Evolutionary conservation across 2,113 vertebrate genomes (phyloP).

Genomic region (Typhlomys cinereus): DNA sequence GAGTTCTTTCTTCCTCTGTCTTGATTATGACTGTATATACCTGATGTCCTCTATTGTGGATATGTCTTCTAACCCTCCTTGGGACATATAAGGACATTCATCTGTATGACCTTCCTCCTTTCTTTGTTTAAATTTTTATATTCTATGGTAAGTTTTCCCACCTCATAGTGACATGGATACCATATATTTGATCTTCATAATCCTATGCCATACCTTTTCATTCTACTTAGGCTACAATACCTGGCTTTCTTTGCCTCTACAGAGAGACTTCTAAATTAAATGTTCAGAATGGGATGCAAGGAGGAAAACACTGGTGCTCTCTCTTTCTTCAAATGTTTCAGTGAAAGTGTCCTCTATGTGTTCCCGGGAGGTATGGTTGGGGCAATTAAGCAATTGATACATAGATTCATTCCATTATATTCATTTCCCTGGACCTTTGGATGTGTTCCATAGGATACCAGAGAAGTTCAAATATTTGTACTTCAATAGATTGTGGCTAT

Average conservation of each 20-base stretch:
- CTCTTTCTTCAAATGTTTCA: not conserved
- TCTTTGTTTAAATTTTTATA: not conserved
- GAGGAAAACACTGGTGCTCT: not conserved
- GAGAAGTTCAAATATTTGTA: conserved; percentile 29
- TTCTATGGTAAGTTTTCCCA: not conserved
- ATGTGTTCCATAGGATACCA: not conserved
- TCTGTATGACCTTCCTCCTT: not conserved
- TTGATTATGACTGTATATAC: not conserved
- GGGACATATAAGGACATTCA: not conserved
- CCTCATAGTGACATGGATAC: not conserved
- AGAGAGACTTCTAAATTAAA: conserved; percentile 1
- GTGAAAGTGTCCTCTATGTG: not conserved
- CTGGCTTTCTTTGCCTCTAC: not conserved
- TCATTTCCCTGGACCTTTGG: not conserved
- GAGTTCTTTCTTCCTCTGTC: not conserved
- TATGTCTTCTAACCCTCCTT: not conserved
- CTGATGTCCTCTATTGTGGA: not conserved
- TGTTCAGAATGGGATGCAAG: not conserved
- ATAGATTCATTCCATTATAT: conserved; percentile 6
- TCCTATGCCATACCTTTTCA: not conserved
- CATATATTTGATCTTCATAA: not conserved
- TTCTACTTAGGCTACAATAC: not conserved
- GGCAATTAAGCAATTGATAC: not conserved
- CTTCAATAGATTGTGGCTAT: not conserved
- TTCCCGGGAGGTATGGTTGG: not conserved